These are phyloP conservation scores for Entomobrya multifasciata DNA, from an alignment of 2,888 invertebrate species.

Conservation along the genomic window DNA sequence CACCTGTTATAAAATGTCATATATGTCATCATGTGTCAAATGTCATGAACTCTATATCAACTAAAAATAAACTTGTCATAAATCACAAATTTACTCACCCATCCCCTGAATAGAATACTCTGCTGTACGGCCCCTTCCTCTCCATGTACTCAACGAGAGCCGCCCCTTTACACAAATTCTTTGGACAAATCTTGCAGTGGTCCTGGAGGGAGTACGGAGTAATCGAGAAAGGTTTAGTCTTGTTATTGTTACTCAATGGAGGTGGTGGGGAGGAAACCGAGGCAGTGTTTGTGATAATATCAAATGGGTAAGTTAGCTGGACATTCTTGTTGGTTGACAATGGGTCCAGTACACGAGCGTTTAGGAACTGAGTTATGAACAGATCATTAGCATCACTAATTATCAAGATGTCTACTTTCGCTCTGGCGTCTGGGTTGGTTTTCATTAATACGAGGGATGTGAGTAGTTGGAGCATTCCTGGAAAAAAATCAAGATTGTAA, in stretches of 20 bases:
- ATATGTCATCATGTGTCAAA: no score
- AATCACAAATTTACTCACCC: no score
- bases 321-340: neutral
- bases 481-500: neutral
- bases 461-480: slow-evolving; percentile 55
- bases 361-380: slow-evolving; percentile 68
- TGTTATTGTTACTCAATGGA: slow-evolving; percentile 21
- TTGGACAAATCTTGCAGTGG: slow-evolving; percentile 80
- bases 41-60: no score
- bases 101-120: slow-evolving; percentile 88
- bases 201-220: slow-evolving; percentile 72
- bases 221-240: slow-evolving; percentile 48
- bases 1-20: slow-evolving; percentile 76
- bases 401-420: slow-evolving; percentile 83
- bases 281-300: slow-evolving; percentile 60
- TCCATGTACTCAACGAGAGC: slow-evolving; percentile 86
- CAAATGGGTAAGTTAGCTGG: slow-evolving; percentile 17
- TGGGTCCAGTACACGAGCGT: slow-evolving; percentile 47
- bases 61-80: no score
- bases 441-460: slow-evolving; percentile 24
- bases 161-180: slow-evolving; percentile 88
- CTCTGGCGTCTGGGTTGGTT: neutral
- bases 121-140: slow-evolving; percentile 83
- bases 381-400: slow-evolving; percentile 87
- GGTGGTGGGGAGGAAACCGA: neutral